Conservation (phyloP, 2,888 invertebrate genomes). For the Amiota minor region DNA sequence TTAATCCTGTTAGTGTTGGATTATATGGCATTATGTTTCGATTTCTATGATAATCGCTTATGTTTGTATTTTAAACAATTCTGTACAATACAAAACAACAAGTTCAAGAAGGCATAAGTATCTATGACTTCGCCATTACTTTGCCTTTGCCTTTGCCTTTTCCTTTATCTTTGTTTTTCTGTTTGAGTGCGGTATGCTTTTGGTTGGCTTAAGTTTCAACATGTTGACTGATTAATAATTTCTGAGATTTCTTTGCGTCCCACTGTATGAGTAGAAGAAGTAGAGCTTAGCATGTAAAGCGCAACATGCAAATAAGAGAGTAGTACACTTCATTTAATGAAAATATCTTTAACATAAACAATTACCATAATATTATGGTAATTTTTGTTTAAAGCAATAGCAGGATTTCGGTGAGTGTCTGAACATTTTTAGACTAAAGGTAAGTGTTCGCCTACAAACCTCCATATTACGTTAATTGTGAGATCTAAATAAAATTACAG, state of each 20-base stretch:
- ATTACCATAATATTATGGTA: background rate
- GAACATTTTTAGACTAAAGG: background rate
- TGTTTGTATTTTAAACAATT: constrained; percentile 26
- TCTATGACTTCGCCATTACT: background rate
- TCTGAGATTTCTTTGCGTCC: background rate
- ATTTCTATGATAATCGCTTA: constrained; percentile 45
- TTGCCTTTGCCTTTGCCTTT: background rate
- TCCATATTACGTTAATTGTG: no score
- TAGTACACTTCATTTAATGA: constrained; percentile 27
- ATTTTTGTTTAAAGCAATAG: background rate
- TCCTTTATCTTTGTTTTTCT: background rate
- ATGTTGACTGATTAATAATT: constrained; percentile 18
- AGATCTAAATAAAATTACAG: background rate
- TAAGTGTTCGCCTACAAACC: no score
- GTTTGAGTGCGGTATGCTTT: background rate
- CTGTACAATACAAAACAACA: background rate
- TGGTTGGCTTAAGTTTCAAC: background rate
- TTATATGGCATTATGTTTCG: constrained; percentile 41
- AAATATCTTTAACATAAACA: constrained; percentile 13
- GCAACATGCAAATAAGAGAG: constrained; percentile 6
- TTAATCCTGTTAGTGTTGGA: constrained; percentile 50
- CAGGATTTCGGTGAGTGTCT: background rate
- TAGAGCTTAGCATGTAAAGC: constrained; percentile 14
- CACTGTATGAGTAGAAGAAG: no score
- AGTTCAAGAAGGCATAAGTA: background rate